A percentile compares a stretch with the other conserved stretches of the same genome.
phyloP scores from a whole-genome alignment of 2,113 vertebrate genomes.

The Vidua macroura region DNA sequence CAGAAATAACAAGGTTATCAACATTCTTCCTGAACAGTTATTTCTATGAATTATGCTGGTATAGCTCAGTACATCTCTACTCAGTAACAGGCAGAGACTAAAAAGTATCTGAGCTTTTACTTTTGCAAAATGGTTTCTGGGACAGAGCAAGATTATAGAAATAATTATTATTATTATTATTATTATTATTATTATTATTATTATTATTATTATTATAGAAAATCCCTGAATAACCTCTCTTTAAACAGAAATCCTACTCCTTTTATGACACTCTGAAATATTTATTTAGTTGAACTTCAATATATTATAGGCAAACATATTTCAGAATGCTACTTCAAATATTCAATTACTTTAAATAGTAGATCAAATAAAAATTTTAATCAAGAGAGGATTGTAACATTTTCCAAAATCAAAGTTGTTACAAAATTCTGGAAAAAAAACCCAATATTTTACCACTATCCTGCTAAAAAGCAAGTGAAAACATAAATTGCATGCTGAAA shows the following conservation, averaged over 20 bases:
- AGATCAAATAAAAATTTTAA: background rate
- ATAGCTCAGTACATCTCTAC: background rate
- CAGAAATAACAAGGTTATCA: slow-evolving; percentile 11
- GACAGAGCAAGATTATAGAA: background rate
- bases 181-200: background rate
- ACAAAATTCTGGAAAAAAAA: background rate
- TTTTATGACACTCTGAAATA: background rate
- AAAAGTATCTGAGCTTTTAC: background rate
- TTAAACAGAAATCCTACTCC: background rate
- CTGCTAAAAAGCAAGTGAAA: background rate
- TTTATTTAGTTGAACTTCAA: background rate
- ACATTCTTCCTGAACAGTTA: background rate
- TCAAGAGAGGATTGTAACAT: background rate
- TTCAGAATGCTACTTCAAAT: background rate
- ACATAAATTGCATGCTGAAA: background rate
- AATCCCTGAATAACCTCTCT: background rate
- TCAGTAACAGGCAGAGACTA: background rate
- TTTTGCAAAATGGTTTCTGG: background rate
- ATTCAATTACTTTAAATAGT: background rate
- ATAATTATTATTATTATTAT: background rate
- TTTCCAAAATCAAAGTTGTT: background rate
- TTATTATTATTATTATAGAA: background rate
- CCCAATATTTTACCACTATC: background rate
- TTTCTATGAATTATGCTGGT: background rate
- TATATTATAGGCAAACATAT: background rate